Evolutionary conservation across 1,140 invertebrate genomes (phyloP).

Genomic region (Adoxophyes honmai): DNA sequence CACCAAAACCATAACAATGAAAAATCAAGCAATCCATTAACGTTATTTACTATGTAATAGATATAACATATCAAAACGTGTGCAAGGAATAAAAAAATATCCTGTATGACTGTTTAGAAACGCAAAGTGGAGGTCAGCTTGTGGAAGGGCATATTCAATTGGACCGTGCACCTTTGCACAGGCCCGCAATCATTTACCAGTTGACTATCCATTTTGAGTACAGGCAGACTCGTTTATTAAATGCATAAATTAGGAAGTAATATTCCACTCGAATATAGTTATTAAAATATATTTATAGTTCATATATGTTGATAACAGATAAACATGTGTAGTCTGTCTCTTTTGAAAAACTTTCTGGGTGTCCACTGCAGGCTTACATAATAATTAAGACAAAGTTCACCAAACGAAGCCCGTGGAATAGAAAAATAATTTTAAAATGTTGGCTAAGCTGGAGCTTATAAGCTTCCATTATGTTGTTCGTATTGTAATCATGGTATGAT

Average conservation of each 20-base stretch:
- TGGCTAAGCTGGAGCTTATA: background rate
- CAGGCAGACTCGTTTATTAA: constrained; percentile 6
- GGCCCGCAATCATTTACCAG: too few species aligned
- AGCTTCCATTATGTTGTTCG: background rate
- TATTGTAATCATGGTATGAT: background rate
- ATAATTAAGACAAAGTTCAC: background rate
- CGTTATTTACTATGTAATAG: too few species aligned
- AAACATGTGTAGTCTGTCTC: constrained; percentile 2
- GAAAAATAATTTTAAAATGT: background rate
- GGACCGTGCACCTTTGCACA: too few species aligned
- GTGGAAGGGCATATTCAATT: too few species aligned
- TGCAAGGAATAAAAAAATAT: too few species aligned
- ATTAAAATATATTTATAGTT: constrained; percentile 7
- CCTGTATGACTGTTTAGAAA: too few species aligned
- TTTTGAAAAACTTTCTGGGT: background rate
- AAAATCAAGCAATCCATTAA: too few species aligned
- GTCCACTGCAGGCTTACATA: constrained; percentile 4
- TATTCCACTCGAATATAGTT: constrained; percentile 12
- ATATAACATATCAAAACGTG: too few species aligned
- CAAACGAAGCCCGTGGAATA: background rate
- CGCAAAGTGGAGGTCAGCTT: too few species aligned
- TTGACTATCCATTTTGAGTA: background rate
- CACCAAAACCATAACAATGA: too few species aligned
- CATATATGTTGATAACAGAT: constrained; percentile 4
- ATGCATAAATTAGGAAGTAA: background rate